Conservation (phyloP, 2,888 invertebrate genomes). For the Thalpophila matura region DNA sequence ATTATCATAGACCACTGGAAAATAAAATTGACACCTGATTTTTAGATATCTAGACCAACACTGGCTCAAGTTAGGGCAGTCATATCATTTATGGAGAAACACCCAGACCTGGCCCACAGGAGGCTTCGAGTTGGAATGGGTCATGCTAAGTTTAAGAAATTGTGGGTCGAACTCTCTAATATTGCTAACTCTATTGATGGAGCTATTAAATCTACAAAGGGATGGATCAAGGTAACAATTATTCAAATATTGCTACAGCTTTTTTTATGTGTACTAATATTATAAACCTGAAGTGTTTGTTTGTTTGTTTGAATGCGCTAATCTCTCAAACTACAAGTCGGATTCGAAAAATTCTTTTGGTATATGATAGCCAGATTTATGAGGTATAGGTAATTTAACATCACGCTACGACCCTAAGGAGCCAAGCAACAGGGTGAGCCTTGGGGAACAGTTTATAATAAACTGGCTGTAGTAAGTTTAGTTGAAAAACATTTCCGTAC, state of each 20-base stretch:
- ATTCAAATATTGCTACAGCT: neutral
- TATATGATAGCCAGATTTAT: too few species aligned
- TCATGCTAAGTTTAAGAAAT: constrained; percentile 75
- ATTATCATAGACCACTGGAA: neutral
- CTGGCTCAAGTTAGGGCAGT: constrained; percentile 79
- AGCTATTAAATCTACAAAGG: constrained; percentile 78
- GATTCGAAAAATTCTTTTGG: too few species aligned
- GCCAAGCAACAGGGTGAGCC: too few species aligned
- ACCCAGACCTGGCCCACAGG: constrained; percentile 78
- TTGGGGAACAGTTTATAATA: too few species aligned
- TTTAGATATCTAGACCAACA: constrained; percentile 77
- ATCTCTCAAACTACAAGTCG: too few species aligned
- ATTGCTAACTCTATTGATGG: constrained; percentile 78
- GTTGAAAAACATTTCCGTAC: too few species aligned
- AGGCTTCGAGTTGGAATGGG: constrained; percentile 74
- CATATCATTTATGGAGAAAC: constrained; percentile 80
- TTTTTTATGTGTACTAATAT: too few species aligned
- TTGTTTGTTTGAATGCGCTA: too few species aligned
- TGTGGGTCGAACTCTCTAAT: constrained; percentile 79
- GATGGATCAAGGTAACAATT: constrained; percentile 82
- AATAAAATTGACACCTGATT: constrained; percentile 4
- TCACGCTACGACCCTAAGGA: too few species aligned
- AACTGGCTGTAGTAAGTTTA: too few species aligned
- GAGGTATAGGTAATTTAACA: too few species aligned
- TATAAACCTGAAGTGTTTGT: too few species aligned